These are phyloP conservation scores for Leucoptera coffeella DNA, from an alignment of 2,888 invertebrate genomes.

Conservation along the genomic window DNA sequence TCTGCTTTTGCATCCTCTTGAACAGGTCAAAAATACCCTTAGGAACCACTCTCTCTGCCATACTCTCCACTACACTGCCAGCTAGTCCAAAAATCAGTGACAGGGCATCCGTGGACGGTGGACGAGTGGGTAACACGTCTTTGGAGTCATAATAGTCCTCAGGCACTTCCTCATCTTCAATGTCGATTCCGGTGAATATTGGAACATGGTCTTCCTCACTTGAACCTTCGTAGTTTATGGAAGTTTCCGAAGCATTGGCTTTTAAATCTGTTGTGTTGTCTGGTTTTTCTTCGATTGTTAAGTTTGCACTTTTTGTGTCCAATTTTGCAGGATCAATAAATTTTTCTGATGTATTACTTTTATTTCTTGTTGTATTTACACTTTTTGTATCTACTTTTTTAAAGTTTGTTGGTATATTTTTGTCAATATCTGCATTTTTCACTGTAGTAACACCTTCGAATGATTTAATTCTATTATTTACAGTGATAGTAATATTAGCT, in stretches of 20 bases:
- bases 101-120: slow-evolving; percentile 33
- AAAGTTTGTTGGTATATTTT: too few relatives aligned
- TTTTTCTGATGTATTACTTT: slow-evolving; percentile 5
- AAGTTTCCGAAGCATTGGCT: slow-evolving; percentile 5
- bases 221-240: slow-evolving; percentile 8
- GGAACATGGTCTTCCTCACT: slow-evolving; percentile 19
- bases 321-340: neutral
- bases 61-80: slow-evolving; percentile 36
- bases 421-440: too few relatives aligned
- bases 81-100: slow-evolving; percentile 40
- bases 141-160: slow-evolving; percentile 43
- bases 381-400: neutral
- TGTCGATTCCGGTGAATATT: slow-evolving; percentile 28
- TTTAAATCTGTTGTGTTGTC: slow-evolving; percentile 1
- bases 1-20: slow-evolving; percentile 40
- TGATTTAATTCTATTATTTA: too few relatives aligned
- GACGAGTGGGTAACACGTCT: slow-evolving; percentile 31
- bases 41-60: slow-evolving; percentile 39
- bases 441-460: too few relatives aligned
- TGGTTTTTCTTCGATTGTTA: neutral
- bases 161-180: slow-evolving; percentile 25
- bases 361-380: neutral
- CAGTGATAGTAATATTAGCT: too few relatives aligned
- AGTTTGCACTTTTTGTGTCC: slow-evolving; percentile 1
- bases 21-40: slow-evolving; percentile 35